These are phyloP conservation scores for Lucilia sericata DNA, from an alignment of 1,140 invertebrate species.

Conservation along the genomic window DNA sequence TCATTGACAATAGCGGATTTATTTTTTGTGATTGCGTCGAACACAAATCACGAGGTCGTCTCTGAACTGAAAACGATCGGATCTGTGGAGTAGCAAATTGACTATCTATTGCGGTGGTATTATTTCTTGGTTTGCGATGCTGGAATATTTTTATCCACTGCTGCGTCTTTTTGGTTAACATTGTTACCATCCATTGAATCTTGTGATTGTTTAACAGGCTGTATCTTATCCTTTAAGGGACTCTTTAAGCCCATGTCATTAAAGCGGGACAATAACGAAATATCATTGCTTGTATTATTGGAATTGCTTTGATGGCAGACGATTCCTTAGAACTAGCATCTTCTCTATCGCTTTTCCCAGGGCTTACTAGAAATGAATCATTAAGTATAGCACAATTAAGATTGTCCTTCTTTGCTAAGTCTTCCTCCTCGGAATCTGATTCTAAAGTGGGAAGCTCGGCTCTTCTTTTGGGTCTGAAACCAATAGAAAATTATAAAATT, in stretches of 20 bases:
- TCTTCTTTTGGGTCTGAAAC: slow-evolving; percentile 56
- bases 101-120: slow-evolving; percentile 44
- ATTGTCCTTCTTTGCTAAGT: slow-evolving; percentile 55
- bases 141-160: neutral
- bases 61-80: slow-evolving; percentile 47
- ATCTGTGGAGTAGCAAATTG: slow-evolving; percentile 64
- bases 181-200: neutral
- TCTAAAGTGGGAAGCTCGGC: slow-evolving; percentile 59
- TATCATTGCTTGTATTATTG: slow-evolving; percentile 49
- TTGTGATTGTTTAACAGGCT: slow-evolving; percentile 3
- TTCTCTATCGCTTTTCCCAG: slow-evolving; percentile 48
- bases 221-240: slow-evolving; percentile 3
- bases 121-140: neutral
- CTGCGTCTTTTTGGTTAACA: neutral
- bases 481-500: slow-evolving; percentile 7
- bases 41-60: slow-evolving; percentile 44
- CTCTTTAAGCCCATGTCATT: slow-evolving; percentile 57
- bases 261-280: slow-evolving; percentile 59
- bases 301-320: neutral
- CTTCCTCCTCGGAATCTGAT: slow-evolving; percentile 62
- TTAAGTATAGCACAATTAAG: slow-evolving; percentile 65
- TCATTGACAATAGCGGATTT: slow-evolving; percentile 54
- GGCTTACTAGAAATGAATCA: slow-evolving; percentile 64
- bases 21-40: slow-evolving; percentile 52
- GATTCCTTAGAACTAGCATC: slow-evolving; percentile 34